A percentile compares a stretch with the other conserved stretches of the same genome.
phyloP scores from a whole-genome alignment of 2,113 vertebrate species.

The Nycticebus coucang region DNA sequence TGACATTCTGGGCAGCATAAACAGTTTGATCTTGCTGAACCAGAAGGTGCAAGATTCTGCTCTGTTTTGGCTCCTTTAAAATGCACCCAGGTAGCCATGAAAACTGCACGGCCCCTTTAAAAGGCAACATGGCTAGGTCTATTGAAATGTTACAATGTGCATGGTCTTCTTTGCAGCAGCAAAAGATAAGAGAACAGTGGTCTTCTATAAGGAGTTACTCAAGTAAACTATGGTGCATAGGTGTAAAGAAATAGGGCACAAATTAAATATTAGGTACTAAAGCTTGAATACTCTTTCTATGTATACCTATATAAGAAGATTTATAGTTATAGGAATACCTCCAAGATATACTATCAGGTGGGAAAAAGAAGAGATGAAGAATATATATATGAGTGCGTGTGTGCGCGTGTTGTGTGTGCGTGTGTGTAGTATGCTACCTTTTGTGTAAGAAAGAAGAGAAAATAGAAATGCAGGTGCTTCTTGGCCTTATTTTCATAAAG shows the following conservation, averaged over 20 bases:
- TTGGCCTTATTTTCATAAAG: constrained; percentile 35
- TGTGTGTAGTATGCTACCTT: neutral
- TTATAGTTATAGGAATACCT: neutral
- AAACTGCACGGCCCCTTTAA: neutral
- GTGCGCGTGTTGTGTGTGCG: no score
- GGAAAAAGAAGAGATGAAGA: neutral
- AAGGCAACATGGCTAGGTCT: neutral
- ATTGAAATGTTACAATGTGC: neutral
- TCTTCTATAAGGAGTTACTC: neutral
- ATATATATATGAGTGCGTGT: neutral
- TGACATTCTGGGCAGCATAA: neutral
- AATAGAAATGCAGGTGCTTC: neutral
- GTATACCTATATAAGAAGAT: neutral
- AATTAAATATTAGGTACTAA: neutral
- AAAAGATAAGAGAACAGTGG: neutral
- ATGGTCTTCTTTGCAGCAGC: neutral
- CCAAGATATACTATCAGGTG: neutral
- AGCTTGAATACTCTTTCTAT: neutral
- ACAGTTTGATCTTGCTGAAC: neutral
- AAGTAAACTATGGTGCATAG: neutral
- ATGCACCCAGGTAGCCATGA: neutral
- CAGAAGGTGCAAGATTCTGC: neutral
- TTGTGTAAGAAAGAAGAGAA: constrained; percentile 27
- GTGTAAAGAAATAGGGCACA: neutral
- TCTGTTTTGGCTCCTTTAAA: neutral